Conservation (phyloP, 2,888 invertebrate genomes). For the Plagiodera versicolora region DNA sequence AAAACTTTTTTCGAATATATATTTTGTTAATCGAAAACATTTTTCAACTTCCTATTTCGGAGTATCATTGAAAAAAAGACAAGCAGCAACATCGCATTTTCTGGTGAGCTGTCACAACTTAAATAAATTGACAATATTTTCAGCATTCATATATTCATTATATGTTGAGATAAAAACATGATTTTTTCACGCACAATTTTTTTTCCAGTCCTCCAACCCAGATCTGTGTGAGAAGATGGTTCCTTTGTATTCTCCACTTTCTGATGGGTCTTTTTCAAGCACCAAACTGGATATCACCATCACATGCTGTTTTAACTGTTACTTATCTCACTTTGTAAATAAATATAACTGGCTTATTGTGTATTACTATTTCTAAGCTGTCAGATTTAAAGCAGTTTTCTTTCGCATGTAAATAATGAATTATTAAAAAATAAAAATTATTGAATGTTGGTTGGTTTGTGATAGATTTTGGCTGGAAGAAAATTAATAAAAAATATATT, state of each 20-base stretch:
- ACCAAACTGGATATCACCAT: constrained; percentile 7
- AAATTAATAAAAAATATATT: not conserved
- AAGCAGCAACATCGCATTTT: too few species aligned
- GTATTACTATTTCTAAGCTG: constrained; percentile 8
- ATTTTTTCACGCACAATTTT: constrained; percentile 6
- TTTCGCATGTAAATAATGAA: not conserved
- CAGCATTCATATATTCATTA: too few species aligned
- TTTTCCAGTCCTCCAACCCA: constrained; percentile 77
- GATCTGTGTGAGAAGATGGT: constrained; percentile 60
- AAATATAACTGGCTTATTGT: constrained; percentile 2
- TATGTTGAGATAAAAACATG: too few species aligned
- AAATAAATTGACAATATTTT: too few species aligned
- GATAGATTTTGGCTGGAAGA: not conserved
- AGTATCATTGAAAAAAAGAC: too few species aligned
- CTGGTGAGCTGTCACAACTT: too few species aligned
- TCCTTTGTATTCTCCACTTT: too few species aligned
- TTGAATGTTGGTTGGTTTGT: not conserved
- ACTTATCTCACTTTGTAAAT: constrained; percentile 12
- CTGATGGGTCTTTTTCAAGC: not conserved
- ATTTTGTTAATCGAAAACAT: too few species aligned
- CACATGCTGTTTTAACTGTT: constrained; percentile 6
- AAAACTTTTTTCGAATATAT: too few species aligned
- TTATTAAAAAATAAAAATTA: too few species aligned
- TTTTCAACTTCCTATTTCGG: too few species aligned
- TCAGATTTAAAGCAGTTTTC: constrained; percentile 7